A percentile compares a stretch with the other conserved stretches of the same genome.
phyloP scores from a whole-genome alignment of 1,140 invertebrate species.

The Lasioglossum baleicum region DNA sequence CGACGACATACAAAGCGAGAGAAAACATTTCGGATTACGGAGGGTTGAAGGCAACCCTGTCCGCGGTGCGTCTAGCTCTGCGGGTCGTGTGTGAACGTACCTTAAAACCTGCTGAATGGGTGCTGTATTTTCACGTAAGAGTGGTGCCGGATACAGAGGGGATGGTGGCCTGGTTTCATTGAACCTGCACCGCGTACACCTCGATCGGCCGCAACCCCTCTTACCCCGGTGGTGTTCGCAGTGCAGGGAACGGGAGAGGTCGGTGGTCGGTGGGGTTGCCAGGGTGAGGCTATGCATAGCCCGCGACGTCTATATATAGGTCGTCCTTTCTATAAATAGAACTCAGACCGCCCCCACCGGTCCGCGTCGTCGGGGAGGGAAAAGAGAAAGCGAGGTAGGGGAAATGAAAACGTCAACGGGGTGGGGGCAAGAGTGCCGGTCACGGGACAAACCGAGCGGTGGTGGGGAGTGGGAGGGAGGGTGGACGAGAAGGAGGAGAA shows the following conservation, averaged over 20 bases:
- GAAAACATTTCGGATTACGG: too few species aligned
- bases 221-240: slow-evolving; percentile 49
- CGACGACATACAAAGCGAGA: too few species aligned
- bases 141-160: slow-evolving; percentile 42
- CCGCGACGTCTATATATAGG: slow-evolving; percentile 75
- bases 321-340: slow-evolving; percentile 77
- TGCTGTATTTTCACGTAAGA: slow-evolving; percentile 68
- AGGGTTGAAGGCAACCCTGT: too few species aligned
- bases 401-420: neutral
- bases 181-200: slow-evolving; percentile 69
- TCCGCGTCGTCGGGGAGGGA: neutral
- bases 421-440: neutral
- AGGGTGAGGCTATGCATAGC: slow-evolving; percentile 74
- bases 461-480: neutral
- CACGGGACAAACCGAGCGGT: neutral
- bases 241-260: slow-evolving; percentile 39
- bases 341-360: slow-evolving; percentile 55
- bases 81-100: slow-evolving; percentile 50
- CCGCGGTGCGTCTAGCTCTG: slow-evolving; percentile 19
- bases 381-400: neutral
- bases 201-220: slow-evolving; percentile 38
- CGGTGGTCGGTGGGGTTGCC: slow-evolving; percentile 34
- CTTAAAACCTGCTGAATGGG: slow-evolving; percentile 67
- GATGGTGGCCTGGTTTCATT: slow-evolving; percentile 76
- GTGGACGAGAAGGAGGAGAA: neutral